These are phyloP conservation scores for Anoplolepis gracilipes DNA, from an alignment of 1,140 invertebrate genomes.

Conservation along the genomic window DNA sequence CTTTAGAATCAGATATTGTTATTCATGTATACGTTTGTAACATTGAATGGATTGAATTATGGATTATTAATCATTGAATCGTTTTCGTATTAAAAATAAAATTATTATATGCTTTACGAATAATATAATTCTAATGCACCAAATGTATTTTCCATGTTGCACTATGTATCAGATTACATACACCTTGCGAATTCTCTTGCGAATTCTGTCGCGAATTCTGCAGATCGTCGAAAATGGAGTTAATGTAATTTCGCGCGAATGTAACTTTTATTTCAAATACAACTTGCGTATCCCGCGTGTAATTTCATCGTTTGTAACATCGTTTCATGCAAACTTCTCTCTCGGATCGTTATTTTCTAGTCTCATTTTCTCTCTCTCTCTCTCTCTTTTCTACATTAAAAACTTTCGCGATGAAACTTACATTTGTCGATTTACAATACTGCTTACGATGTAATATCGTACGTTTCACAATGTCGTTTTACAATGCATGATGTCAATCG, in stretches of 20 bases:
- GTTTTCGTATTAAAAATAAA: background rate
- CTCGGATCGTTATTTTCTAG: constrained; percentile 33
- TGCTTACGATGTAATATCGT: background rate
- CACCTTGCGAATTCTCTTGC: background rate
- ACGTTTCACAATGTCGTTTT: background rate
- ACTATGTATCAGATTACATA: background rate
- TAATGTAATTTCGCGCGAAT: constrained; percentile 29
- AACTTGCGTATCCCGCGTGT: constrained; percentile 37
- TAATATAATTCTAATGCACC: constrained; percentile 1
- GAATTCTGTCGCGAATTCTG: background rate
- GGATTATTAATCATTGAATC: constrained; percentile 1
- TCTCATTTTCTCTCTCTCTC: background rate
- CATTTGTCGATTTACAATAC: background rate
- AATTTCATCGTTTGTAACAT: constrained; percentile 32
- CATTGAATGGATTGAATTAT: background rate
- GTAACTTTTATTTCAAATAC: constrained; percentile 40
- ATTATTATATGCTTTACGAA: background rate
- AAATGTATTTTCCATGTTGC: background rate
- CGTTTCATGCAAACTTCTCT: constrained; percentile 17
- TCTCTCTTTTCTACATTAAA: background rate
- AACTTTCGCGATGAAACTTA: background rate
- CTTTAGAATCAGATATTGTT: background rate
- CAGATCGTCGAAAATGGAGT: constrained; percentile 28
- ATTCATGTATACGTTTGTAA: background rate
- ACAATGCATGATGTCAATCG: background rate